Evolutionary conservation across 2,113 vertebrate species (phyloP), one percentile per base, ranked within the genome.

Genomic region (Carettochelys insculpta): DNA sequence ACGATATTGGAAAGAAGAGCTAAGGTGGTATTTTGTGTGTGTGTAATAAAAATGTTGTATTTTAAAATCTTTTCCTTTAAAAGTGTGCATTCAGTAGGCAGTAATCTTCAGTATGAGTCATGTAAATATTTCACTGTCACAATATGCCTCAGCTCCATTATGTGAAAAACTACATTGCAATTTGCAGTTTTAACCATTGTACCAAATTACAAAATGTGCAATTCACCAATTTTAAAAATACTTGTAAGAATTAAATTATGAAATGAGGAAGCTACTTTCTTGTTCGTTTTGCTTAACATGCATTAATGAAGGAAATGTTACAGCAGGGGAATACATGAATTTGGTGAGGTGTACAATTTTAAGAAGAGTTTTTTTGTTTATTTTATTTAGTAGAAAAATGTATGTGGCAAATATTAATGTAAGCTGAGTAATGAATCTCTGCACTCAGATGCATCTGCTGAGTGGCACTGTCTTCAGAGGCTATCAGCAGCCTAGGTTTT

Each of bases 271-370:
- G 17, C 50, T 45, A 8, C 54, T 68, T 1, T 83, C 24, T 45
- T 68, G 13, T 4, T 31, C 77, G 14, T 75, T n/a, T 41, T 81
- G 24, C n/a, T 52, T 34, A 45, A 11, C 0, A 0, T 61, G 8
- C 80, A 19, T 71, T 54, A 45, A 48, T 43, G 38, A 75, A 61
- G 77, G 48, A 92, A 75, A 73, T 75, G 2, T 38, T 76, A 0
- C 47, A 52, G 48, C 76, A 31, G 7, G 61, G 45, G 47, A 14
- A 43, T 73, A 73, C 34, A 45, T 73, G 68, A 24, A 73, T 73
- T 65, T 65, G 34, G 61, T 19, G 61, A 38, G n/a, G 20, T 38
- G 9, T 20, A 38, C 17, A 68, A 34, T 68, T 68, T 38, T 68
- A 38, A 38, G 34, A 68, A 38, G n/a, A 68, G 34, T 20, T 68